Evolutionary conservation across 2,888 invertebrate species (phyloP).

Genomic region (Leptothorax acervorum): DNA sequence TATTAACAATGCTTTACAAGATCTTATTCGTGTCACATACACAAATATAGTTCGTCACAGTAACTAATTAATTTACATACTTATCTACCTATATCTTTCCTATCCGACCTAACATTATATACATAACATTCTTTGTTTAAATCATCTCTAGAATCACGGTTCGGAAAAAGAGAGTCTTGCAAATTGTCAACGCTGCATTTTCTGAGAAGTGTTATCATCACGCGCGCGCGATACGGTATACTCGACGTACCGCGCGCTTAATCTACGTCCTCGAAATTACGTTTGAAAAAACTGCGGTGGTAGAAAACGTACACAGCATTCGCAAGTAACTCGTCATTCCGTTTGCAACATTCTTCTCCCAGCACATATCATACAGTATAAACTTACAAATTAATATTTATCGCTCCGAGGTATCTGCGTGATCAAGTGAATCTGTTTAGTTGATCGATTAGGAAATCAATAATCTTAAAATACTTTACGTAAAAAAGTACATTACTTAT

Average conservation of each 20-base stretch:
- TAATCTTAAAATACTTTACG: background rate
- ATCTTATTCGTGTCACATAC: conserved; percentile 53
- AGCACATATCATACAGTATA: conserved; percentile 15
- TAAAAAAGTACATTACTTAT: background rate
- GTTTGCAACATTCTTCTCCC: conserved; percentile 29
- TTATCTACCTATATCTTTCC: conserved; percentile 52
- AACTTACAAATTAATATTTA: conserved; percentile 29
- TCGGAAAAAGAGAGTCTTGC: background rate
- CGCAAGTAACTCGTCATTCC: background rate
- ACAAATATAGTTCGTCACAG: conserved; percentile 51
- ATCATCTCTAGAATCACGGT: conserved; percentile 22
- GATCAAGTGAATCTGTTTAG: background rate
- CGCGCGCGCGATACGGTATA: background rate
- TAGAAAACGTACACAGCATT: conserved; percentile 51
- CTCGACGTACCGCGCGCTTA: background rate
- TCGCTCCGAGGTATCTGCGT: conserved; percentile 26
- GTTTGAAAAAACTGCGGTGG: conserved; percentile 3
- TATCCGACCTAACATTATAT: conserved; percentile 59
- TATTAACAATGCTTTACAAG: conserved; percentile 77
- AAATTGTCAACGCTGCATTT: background rate
- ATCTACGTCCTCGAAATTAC: background rate
- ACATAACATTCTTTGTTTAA: conserved; percentile 51
- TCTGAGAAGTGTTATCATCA: conserved; percentile 5
- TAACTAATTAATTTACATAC: conserved; percentile 60
- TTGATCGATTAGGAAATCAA: background rate